Percentiles rank a stretch among this genome's conserved stretches.
Conservation (phyloP, 1,140 invertebrate genomes). For the Calliphora vicina region DNA sequence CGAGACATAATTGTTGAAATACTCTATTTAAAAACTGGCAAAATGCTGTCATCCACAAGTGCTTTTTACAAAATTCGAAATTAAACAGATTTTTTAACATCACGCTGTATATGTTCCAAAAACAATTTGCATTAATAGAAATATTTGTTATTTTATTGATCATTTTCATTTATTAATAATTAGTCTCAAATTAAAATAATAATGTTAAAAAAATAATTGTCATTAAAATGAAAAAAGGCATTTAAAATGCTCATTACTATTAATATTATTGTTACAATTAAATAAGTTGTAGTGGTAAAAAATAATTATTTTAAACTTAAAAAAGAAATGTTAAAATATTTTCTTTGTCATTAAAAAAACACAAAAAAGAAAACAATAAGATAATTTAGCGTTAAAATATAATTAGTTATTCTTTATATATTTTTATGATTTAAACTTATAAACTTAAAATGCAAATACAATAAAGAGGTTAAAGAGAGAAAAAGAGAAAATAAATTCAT, state of each 20-base stretch:
- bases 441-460: constrained; percentile 5
- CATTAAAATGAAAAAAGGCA: not conserved
- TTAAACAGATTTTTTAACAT: too few relatives aligned
- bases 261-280: not conserved
- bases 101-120: too few relatives aligned
- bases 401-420: too few relatives aligned
- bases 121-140: not conserved
- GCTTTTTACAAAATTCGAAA: too few relatives aligned
- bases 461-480: not conserved
- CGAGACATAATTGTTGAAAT: too few relatives aligned
- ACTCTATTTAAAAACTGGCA: too few relatives aligned
- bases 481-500: not conserved
- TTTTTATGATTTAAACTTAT: not conserved
- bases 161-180: constrained; percentile 4
- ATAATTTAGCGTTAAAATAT: not conserved
- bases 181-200: not conserved
- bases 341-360: not conserved
- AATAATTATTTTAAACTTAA: not conserved
- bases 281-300: not conserved
- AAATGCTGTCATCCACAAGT: too few relatives aligned
- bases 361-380: not conserved
- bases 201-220: not conserved
- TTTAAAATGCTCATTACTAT: not conserved
- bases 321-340: not conserved
- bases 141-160: not conserved